Base-by-base conservation (phyloP, 2,888 invertebrate genomes). In the Caenorhabditis macrosperma region DNA sequence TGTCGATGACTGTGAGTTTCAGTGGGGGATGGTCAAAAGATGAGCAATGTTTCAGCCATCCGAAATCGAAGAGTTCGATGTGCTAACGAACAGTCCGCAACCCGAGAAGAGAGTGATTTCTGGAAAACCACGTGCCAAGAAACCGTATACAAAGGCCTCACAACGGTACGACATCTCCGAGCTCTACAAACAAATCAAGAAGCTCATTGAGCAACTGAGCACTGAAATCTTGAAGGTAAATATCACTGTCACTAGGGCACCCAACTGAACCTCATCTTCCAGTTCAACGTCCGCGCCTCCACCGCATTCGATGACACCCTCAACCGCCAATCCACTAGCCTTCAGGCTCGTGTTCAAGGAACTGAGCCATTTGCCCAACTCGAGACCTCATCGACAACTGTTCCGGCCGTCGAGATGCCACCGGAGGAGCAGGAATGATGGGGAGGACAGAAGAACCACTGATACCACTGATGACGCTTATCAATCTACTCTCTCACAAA, bases 221-320 rank as follows among this genome's bases (percentile, higher is more conserved):
- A 26, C 26, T 12, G 28, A 20, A 17, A 54, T 66, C 17, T 17
- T 66, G 12, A 30, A 66, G 28, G 66, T 66, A n/a, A 24, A 9
- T n/a, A n/a, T n/a, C n/a, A n/a, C n/a, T n/a, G n/a, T n/a, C n/a
- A n/a, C n/a, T n/a, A n/a, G n/a, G n/a, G n/a, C n/a, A 38, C 6
- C 38, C 33, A 33, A 7, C 33, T 12, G 10, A n/a, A 12, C 12
- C 7, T 12, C n/a, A 38, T 28, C 9, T 66, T 66, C 20, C 54
- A 66, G 66, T 54, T 66, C 54, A 66, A 66, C 22, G 50, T 54
- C 5, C 28, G 30, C 2, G 54, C 66, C 30, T 54, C 54, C 28
- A 66, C 54, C 12, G 7, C 5, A 10, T 66, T 66, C n/a, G 54
- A 54, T 6, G 54, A 66, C 6, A 15, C 20, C 2, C 30, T 66